phyloP scores from a whole-genome alignment of 2,797 vertebrate genomes.

The Platyrinchus mystaceus region DNA sequence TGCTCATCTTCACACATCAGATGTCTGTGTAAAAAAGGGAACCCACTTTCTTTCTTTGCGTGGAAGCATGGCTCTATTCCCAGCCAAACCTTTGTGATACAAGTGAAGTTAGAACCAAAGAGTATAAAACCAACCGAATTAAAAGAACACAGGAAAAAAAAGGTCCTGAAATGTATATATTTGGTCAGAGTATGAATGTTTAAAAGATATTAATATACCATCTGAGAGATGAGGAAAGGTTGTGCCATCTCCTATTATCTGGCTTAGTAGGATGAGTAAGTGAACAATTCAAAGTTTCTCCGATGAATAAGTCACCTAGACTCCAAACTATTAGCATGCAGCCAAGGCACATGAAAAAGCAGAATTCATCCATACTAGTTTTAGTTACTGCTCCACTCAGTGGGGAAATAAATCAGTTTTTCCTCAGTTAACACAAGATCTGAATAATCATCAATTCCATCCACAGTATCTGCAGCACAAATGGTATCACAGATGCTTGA shows the following conservation, averaged over 20 bases:
- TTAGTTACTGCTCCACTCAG: conserved; percentile 40
- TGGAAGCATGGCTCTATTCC: neutral
- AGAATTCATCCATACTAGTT: conserved; percentile 31
- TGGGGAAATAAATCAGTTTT: conserved; percentile 64
- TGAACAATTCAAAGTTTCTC: conserved; percentile 70
- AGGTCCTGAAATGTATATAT: conserved; percentile 47
- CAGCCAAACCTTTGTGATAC: neutral
- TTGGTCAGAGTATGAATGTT: conserved; percentile 63
- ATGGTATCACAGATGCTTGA: conserved; percentile 69
- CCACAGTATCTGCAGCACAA: conserved; percentile 57
- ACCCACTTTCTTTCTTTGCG: neutral
- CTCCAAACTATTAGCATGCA: conserved; percentile 38
- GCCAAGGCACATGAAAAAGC: conserved; percentile 44
- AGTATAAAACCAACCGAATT: neutral
- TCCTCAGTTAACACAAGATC: conserved; percentile 49
- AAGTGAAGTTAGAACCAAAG: neutral
- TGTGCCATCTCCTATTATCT: conserved; percentile 66
- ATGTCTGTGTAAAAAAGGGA: neutral
- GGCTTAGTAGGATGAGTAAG: conserved; percentile 58
- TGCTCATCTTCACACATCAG: neutral
- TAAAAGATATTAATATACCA: conserved; percentile 60
- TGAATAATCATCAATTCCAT: conserved; percentile 53
- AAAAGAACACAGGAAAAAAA: conserved; percentile 9
- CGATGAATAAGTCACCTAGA: conserved; percentile 46
- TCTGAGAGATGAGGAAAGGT: conserved; percentile 43